Evolutionary conservation across 2,113 vertebrate species (phyloP), one percentile per base, ranked within the genome.

Genomic region (Telmatochromis brachygnathus): DNA sequence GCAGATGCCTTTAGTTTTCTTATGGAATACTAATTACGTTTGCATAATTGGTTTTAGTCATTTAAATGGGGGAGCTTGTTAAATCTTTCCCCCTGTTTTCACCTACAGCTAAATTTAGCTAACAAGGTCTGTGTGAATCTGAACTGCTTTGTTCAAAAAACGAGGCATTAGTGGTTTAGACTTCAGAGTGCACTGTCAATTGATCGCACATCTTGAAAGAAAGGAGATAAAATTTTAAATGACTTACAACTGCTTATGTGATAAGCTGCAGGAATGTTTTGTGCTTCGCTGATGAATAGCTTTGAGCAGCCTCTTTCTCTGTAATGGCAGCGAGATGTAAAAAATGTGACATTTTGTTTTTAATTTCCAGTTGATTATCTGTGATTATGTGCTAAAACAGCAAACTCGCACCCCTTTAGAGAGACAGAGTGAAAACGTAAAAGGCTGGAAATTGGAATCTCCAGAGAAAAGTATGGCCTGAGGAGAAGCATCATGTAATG

Each of bases 341-440:
- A 42, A 91, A 81, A 87, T 11, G 49, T 92, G 92, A 93, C 91
- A 94, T 94, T 95, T 93, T 92, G 84, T 94, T 94, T 94, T 94
- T 94, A 93, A 96, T 94, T 94, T 94, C 86, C 89, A 90, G 79
- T 93, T 94, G 89, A 94, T 95, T 95, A 93, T 91, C 84, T 91
- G 87, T 89, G 95, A 93, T 93, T 94, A 92, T 94, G 92, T 80
- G 49, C 90, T 86, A 87, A 95, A 94, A 93, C 86, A 70, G 90
- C 86, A 92, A 89, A 94, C 91, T 90, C 86, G 86, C 70, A 87
- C 73, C 88, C 56, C 82, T 92, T 93, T 87, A 92, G 87, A 93
- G 90, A 91, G 58, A 65, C 42, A 75, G 79, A 92, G 85, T 55
- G 35, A 79, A 87, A 93, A 91, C 47, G 86, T 83, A 87, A 93